Percentiles rank a stretch among this genome's conserved stretches.
These are phyloP conservation scores for Parasteatoda lunata DNA, from an alignment of 2,888 invertebrate genomes.

Conservation along the genomic window DNA sequence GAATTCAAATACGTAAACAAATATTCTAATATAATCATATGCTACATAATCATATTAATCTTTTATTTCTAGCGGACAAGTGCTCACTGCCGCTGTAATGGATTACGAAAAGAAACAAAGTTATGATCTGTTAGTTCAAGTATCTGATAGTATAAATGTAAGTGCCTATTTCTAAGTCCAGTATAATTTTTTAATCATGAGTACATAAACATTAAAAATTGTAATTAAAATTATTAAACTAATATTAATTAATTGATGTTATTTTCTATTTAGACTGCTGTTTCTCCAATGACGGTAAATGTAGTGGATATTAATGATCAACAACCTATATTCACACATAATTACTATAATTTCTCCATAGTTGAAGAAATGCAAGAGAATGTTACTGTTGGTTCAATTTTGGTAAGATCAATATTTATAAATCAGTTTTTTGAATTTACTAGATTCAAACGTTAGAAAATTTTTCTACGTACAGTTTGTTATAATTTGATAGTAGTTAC, in stretches of 20 bases:
- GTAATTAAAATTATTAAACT: background rate
- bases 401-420: constrained; percentile 22
- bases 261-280: constrained; percentile 68
- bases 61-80: constrained; percentile 64
- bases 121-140: constrained; percentile 71
- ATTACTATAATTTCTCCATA: constrained; percentile 71
- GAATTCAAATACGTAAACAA: too few species aligned
- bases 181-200: background rate
- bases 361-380: constrained; percentile 71
- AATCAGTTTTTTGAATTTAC: too few species aligned
- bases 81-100: constrained; percentile 70
- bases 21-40: too few species aligned
- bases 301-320: constrained; percentile 71
- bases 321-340: constrained; percentile 70
- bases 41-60: background rate
- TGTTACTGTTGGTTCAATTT: constrained; percentile 69
- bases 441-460: too few species aligned
- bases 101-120: constrained; percentile 71
- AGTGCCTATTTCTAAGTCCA: too few species aligned
- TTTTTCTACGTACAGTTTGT: too few species aligned
- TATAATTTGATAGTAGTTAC: too few species aligned
- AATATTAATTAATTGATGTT: background rate
- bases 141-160: constrained; percentile 71
- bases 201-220: background rate
- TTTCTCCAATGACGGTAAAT: constrained; percentile 71